These are phyloP conservation scores for Amblyornis subalaris DNA, from an alignment of 2,113 vertebrate species.

Conservation along the genomic window DNA sequence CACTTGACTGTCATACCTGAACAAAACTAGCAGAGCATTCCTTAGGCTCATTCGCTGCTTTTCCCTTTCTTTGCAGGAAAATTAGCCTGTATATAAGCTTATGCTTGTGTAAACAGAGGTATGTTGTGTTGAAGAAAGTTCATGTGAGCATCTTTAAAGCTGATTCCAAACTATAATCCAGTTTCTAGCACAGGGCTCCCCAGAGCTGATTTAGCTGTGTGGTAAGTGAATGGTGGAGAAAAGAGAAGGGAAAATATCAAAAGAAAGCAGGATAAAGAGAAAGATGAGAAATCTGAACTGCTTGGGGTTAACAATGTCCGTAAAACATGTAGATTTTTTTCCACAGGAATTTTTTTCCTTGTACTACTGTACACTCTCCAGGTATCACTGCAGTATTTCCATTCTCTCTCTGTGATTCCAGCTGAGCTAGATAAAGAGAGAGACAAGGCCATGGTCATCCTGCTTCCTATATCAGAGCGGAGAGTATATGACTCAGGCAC, in stretches of 20 bases:
- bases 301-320: not conserved
- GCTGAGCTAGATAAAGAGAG: not conserved
- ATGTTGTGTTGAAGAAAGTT: not conserved
- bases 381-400: not conserved
- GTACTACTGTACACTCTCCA: not conserved
- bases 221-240: not conserved
- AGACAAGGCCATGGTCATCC: not conserved
- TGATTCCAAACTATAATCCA: not conserved
- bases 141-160: not conserved
- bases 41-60: not conserved
- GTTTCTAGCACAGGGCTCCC: not conserved
- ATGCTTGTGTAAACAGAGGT: not conserved
- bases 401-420: not conserved
- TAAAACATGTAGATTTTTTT: not conserved
- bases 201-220: not conserved
- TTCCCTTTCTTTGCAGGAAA: not conserved
- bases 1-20: not conserved
- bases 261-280: not conserved
- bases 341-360: not conserved
- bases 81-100: not conserved
- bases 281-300: not conserved
- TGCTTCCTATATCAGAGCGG: not conserved
- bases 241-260: not conserved
- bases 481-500: too few species aligned
- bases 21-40: not conserved